A percentile compares a stretch with the other conserved stretches of the same genome.
Conservation (phyloP, 2,888 invertebrate genomes). For the Agriopis aurantiaria region DNA sequence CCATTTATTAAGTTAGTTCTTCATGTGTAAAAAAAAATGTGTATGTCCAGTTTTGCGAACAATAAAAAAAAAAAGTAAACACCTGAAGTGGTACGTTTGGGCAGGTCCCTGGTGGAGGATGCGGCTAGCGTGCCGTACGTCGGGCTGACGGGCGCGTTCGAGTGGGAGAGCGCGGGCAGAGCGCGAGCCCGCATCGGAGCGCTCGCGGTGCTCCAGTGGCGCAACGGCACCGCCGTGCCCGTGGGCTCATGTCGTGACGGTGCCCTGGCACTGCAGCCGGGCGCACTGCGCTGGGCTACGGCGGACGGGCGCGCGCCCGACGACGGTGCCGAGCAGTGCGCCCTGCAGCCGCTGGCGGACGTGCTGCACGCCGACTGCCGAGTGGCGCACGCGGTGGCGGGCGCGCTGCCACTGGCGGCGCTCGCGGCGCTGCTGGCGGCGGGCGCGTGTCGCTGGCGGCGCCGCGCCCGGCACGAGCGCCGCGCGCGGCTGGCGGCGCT, state of each 20-base stretch:
- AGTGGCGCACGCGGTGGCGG: conserved; percentile 86
- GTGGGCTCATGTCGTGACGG: conserved; percentile 91
- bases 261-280: conserved; percentile 90
- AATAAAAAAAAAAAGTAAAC: no score
- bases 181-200: conserved; percentile 86
- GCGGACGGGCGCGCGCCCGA: conserved; percentile 86
- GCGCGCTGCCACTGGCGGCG: conserved; percentile 58
- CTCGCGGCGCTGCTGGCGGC: conserved; percentile 58
- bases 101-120: conserved; percentile 60
- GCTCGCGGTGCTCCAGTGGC: conserved; percentile 87
- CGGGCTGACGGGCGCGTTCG: conserved; percentile 70
- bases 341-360: conserved; percentile 89
- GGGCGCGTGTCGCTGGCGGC: conserved; percentile 63
- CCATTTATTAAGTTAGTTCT: no score
- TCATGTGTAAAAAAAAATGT: no score
- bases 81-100: no score
- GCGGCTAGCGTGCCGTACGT: conserved; percentile 53
- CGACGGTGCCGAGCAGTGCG: conserved; percentile 90
- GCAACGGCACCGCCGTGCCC: conserved; percentile 68
- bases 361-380: conserved; percentile 90
- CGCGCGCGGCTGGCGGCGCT: conserved; percentile 68
- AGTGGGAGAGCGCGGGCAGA: conserved; percentile 89
- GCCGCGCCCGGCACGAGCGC: conserved; percentile 69
- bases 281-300: conserved; percentile 87
- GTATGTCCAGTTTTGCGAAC: no score